Percentiles rank a stretch among this genome's conserved stretches.
Conservation (phyloP, 2,888 invertebrate genomes). For the Epinotia demarniana region DNA sequence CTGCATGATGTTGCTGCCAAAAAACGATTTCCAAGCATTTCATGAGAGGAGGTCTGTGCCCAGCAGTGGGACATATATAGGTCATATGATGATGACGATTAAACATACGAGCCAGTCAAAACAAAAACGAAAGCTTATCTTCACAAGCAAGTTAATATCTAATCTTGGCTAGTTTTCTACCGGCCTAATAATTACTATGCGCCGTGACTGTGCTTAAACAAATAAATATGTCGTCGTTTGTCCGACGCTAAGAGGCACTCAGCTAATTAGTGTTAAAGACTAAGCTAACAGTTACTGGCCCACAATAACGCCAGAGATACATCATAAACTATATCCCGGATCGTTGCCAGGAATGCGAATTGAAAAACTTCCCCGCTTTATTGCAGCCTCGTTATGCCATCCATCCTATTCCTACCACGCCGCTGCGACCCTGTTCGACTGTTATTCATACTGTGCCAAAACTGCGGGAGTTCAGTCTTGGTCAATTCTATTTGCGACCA, state of each 20-base stretch:
- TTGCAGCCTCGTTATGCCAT: conserved; percentile 28
- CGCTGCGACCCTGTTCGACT: conserved; percentile 30
- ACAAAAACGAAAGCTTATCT: neutral
- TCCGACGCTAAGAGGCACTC: conserved; percentile 14
- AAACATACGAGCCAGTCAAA: neutral
- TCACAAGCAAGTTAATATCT: neutral
- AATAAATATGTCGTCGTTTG: conserved; percentile 7
- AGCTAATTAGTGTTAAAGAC: conserved; percentile 32
- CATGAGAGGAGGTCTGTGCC: too few species aligned
- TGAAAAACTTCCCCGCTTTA: conserved; percentile 37
- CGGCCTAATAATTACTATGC: conserved; percentile 4
- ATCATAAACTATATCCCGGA: neutral
- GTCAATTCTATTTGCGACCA: conserved; percentile 1
- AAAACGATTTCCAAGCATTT: neutral
- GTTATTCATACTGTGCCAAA: conserved; percentile 34
- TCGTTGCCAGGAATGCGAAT: conserved; percentile 26
- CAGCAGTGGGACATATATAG: too few species aligned
- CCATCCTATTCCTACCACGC: neutral
- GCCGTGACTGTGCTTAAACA: conserved; percentile 28
- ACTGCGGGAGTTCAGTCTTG: conserved; percentile 3
- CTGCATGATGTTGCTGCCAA: conserved; percentile 4
- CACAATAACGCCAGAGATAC: neutral
- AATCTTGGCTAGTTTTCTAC: conserved; percentile 30
- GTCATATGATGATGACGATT: too few species aligned
- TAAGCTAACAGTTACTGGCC: conserved; percentile 27